A percentile compares a stretch with the other conserved stretches of the same genome.
phyloP scores from a whole-genome alignment of 64 coral and sea anemone genomes.

The Anthopleura sola region DNA sequence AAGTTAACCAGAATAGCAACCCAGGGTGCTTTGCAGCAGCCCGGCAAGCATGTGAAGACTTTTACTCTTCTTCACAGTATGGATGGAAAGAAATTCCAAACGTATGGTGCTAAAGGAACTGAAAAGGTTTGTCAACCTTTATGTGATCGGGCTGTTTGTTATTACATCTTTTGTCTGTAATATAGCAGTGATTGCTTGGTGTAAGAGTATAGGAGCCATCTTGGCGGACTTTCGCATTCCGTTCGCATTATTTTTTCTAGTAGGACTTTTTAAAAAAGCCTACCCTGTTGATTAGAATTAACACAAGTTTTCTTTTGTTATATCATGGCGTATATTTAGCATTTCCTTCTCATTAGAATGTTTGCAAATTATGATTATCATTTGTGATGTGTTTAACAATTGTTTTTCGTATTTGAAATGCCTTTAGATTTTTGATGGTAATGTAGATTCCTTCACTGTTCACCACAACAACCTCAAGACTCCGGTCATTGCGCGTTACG shows the following conservation, averaged over 20 bases:
- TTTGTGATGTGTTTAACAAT: too few relatives aligned
- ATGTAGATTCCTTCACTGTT: slow-evolving; percentile 73
- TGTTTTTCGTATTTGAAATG: too few relatives aligned
- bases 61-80: slow-evolving; percentile 71
- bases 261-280: too few relatives aligned
- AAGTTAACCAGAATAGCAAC: slow-evolving; percentile 83
- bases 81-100: slow-evolving; percentile 75
- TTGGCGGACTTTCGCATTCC: too few relatives aligned
- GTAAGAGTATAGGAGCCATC: too few relatives aligned
- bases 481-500: slow-evolving; percentile 57
- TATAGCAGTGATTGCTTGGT: too few relatives aligned
- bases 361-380: too few relatives aligned
- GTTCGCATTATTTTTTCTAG: too few relatives aligned
- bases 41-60: slow-evolving; percentile 65
- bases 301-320: too few relatives aligned
- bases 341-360: too few relatives aligned
- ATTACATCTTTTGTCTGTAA: background rate
- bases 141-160: background rate
- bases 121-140: slow-evolving; percentile 45
- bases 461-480: slow-evolving; percentile 79
- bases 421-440: slow-evolving; percentile 71
- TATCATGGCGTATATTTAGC: too few relatives aligned
- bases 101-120: slow-evolving; percentile 51
- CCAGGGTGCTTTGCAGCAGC: slow-evolving; percentile 48
- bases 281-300: too few relatives aligned